Base-by-base conservation (phyloP, 1,140 invertebrate genomes). In the Lasioglossum albipes region DNA sequence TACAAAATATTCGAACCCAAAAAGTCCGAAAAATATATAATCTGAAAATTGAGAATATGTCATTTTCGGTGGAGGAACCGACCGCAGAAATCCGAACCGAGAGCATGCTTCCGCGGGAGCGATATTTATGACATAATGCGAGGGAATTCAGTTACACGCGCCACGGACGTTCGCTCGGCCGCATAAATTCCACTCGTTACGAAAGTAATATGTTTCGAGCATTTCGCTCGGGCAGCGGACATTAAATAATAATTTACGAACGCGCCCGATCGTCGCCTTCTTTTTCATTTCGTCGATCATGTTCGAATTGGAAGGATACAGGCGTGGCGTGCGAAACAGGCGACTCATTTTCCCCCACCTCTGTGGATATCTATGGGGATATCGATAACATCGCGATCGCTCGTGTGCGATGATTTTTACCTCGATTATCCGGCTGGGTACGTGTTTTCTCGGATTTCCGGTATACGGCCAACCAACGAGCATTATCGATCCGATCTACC, bases 151-250 rank as follows among this genome's bases (percentile, higher is more conserved):
- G 36, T 45, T 49, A 36, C 36, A n/a, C 57, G 57, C n/a, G 0
- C 36, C 22, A 12, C 7, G 16, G 65, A 70, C 54, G 64, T 57
- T 59, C 65, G 52, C 45, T 62, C 2, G 31, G 31, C 9, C 12
- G n/a, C 49, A n/a, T 79, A 79, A 59, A 79, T 73, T 59, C 42
- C 22, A 16, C 59, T 64, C 18, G 49, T 20, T 72, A 45, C 61
- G 62, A 27, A 65, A 66, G 57, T 54, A 72, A 79, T 74, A 54
- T 27, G 65, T 79, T 66, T 2, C 12, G 9, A 64, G 12, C 42
- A 49, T 42, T 45, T 65, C 36, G 62, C 36, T 16, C 69, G 16
- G 16, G 13, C 27, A 36, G 10, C 16, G 42, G 42, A 31, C 65
- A 73, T 66, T 73, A 65, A 54, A 65, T 22, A n/a, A 54, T 73